Evolutionary conservation across 30 jellyfish, hydroid and myxozoan genomes (phyloP), one percentile per base, ranked within the genome.

Genomic region (Aurelia sp.): DNA sequence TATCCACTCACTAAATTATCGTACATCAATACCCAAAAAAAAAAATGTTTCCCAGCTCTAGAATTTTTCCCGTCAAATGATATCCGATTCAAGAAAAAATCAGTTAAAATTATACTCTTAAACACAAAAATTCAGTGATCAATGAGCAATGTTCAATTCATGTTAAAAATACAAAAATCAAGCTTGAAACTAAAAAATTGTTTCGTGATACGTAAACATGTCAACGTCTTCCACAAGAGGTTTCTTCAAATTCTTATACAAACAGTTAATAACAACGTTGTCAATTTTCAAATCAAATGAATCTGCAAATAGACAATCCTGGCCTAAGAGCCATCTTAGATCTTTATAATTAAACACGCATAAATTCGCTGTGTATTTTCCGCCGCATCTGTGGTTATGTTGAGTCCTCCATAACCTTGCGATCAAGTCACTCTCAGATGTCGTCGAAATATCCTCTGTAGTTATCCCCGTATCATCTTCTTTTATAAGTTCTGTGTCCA

Each of bases 281-380:
- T 95, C 99, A 47, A 95, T 81, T 30, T 91, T 89, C 82, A 84
- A 58, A 74, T 95, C 99, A 71, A 95, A 95, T 38, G 99, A 88
- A 61, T 65, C 84, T 8, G 99, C 99, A 63, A 95, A 95, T 38
- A 95, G 77, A 15, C 84, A 57, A 51, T 90, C 99, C 44, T 95
- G 99, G 21, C 84, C 84, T 38, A 95, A 51, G 16, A 95, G 94
- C 99, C 99, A 95, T 47, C 94, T 73, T 22, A 95, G 84, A 63
- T 95, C 98, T 18, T 83, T 95, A 48, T 92, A 76, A 18, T 88
- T 95, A 68, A 78, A 90, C 8, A 74, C 76, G 69, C 99, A 95
- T 1, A 95, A 38, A 76, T 73, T 82, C 21, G 88, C 94, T n/a
- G 90, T 6, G 55, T 95, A 95, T 58, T 67, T 74, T 15, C 99